Evolutionary conservation across 2,888 invertebrate species (phyloP).

Genomic region (Leuctra nigra): DNA sequence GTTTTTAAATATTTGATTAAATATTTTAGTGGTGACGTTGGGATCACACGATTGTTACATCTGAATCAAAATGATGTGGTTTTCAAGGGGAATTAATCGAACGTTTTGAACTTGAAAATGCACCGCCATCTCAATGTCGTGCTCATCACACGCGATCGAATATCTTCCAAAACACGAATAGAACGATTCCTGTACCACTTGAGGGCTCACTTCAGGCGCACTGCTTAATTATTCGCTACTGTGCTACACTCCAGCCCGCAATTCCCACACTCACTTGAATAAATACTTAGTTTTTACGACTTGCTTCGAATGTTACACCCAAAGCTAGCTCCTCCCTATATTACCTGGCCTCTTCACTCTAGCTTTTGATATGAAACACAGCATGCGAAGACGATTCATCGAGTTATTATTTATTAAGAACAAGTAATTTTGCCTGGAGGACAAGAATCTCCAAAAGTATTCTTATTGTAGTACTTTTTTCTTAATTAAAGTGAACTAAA

Average conservation of each 20-base stretch:
- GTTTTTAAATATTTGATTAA: no score
- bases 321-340: conserved; percentile 2
- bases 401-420: no score
- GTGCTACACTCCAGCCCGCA: background rate
- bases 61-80: no score
- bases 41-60: no score
- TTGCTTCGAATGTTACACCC: conserved; percentile 5
- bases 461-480: no score
- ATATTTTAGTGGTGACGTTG: no score
- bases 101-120: no score
- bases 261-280: conserved; percentile 7
- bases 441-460: no score
- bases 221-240: conserved; percentile 12
- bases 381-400: no score
- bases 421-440: no score
- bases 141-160: background rate
- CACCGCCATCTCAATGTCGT: background rate
- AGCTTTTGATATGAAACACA: conserved; percentile 1
- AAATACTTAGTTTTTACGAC: conserved; percentile 8
- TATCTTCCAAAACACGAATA: background rate
- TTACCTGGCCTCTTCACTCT: background rate
- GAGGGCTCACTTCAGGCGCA: background rate
- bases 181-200: background rate
- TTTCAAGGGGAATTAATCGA: no score
- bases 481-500: no score